A percentile compares a stretch with the other conserved stretches of the same genome.
phyloP scores from a whole-genome alignment of 35 echinoderm and acorn worm genomes.

The Diadema setosum region DNA sequence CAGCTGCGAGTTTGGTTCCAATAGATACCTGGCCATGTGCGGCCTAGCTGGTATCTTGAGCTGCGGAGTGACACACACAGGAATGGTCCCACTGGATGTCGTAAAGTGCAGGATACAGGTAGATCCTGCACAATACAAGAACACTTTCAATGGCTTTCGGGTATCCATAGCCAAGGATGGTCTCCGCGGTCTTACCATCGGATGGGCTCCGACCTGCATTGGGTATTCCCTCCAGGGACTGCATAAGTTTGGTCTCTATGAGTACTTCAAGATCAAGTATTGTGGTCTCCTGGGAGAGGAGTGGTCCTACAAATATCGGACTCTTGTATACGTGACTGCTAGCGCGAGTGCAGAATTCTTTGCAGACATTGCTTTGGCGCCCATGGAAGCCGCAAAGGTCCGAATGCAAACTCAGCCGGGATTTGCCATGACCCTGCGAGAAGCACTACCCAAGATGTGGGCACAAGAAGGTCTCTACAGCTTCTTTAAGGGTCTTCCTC shows the following conservation, averaged over 20 bases:
- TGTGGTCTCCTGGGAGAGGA: conserved; percentile 23
- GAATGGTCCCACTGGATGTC: not conserved
- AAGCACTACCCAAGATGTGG: conserved; percentile 76
- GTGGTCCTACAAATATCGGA: conserved; percentile 60
- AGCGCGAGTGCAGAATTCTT: conserved; percentile 92
- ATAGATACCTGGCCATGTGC: not conserved
- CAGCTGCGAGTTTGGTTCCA: not conserved
- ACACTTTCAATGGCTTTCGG: not conserved
- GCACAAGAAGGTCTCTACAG: conserved; percentile 71
- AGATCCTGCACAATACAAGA: not conserved
- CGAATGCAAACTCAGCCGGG: conserved; percentile 81
- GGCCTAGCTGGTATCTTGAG: not conserved
- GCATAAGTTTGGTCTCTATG: not conserved
- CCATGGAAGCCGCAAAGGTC: conserved; percentile 96
- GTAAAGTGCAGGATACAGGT: not conserved
- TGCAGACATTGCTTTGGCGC: conserved; percentile 91
- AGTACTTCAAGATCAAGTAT: not conserved
- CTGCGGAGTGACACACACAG: not conserved
- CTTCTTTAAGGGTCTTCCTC: conserved; percentile 96
- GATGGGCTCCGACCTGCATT: not conserved
- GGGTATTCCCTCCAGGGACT: not conserved
- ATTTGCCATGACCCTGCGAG: conserved; percentile 71
- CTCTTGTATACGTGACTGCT: conserved; percentile 75
- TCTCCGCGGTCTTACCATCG: not conserved
- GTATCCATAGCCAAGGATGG: not conserved